Conservation (phyloP, 2,113 vertebrate genomes). For the Mungos mungo region DNA sequence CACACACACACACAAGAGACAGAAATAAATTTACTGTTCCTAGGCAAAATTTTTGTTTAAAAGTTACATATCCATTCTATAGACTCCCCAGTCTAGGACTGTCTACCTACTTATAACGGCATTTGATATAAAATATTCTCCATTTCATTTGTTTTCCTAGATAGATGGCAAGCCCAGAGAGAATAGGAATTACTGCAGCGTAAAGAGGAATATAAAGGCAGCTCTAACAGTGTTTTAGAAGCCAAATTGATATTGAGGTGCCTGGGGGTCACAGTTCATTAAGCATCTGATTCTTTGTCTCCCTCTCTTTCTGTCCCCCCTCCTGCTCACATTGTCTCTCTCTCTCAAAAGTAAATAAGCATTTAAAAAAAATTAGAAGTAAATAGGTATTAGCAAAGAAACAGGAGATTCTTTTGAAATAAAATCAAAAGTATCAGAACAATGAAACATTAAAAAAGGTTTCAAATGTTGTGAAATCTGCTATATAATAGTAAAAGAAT, state of each 20-base stretch:
- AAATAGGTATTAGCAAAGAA: background rate
- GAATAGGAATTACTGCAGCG: background rate
- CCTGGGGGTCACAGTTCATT: no score
- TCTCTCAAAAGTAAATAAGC: no score
- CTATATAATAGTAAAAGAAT: background rate
- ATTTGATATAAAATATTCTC: background rate
- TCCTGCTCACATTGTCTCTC: no score
- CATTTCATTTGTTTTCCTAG: background rate
- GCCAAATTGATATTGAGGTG: background rate
- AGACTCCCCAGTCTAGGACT: background rate
- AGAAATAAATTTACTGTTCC: background rate
- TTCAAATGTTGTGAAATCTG: background rate
- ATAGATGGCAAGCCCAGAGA: background rate
- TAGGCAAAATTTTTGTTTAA: background rate
- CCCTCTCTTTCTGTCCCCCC: no score
- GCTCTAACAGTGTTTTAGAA: background rate
- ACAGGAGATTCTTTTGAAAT: background rate
- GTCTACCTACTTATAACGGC: background rate
- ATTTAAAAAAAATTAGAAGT: background rate
- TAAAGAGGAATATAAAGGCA: background rate
- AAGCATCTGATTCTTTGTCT: no score
- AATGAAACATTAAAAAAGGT: background rate
- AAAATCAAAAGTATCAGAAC: background rate
- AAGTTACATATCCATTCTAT: background rate
- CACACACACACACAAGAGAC: background rate